Evolutionary conservation across 2,888 invertebrate genomes (phyloP), one percentile per base, ranked within the genome.

Genomic region (Toxonevra muliebris): DNA sequence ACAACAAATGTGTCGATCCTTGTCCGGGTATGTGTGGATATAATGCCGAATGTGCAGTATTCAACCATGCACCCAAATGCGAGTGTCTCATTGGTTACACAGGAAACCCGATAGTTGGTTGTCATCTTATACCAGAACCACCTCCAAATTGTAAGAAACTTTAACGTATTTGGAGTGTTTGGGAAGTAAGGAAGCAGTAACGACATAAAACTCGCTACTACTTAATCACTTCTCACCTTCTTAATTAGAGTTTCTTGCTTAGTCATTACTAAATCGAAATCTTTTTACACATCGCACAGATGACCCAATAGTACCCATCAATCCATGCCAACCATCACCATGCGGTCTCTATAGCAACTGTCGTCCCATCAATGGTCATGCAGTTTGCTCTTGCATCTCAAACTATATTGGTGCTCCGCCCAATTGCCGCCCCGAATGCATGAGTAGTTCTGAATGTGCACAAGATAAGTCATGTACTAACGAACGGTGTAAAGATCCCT

Each of bases 321-420:
- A 89, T 75, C 90, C 90, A 53, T 91, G 91, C 71, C 79, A 87
- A 68, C 90, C 90, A 66, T 90, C 90, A 63, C 93, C 94, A 4
- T 95, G 95, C 81, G 94, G 94, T 60, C 90, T 92, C 19, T 92
- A 92, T 83, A 93, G 94, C 83, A 87, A 90, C 79, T 95, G 95
- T 81, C 90, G 93, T 61, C 88, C 88, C 67, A 86, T 88, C 69
- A 90, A 91, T 77, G 89, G 88, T 63, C 91, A 93, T 79, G 93
- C 93, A 45, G 92, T 93, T 59, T 94, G 94, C 82, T 92, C 93
- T 68, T 95, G 94, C 78, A 89, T 90, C 80, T 87, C 90, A 76
- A 90, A 91, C 82, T 94, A 92, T 82, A 89, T 91, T 76, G 95
- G 95, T 54, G 89, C 91, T 67, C 94, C 94, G 64, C 92, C 92